Conservation (phyloP, 2,888 invertebrate species). For the Diarsia rubi region DNA sequence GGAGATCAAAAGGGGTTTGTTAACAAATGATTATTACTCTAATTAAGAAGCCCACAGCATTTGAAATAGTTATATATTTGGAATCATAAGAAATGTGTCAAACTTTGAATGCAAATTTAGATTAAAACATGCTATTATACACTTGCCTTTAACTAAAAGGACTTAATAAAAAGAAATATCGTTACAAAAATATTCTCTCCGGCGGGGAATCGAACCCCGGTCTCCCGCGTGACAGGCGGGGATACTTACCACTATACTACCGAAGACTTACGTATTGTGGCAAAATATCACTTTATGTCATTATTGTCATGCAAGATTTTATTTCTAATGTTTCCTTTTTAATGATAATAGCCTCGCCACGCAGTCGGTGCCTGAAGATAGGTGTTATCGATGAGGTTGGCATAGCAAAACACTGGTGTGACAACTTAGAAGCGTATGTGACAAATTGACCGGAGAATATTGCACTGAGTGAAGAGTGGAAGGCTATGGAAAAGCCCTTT, state of each 20-base stretch:
- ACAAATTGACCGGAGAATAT: too few relatives aligned
- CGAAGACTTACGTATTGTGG: constrained; percentile 75
- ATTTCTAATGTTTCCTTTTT: too few relatives aligned
- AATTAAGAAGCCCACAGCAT: background rate
- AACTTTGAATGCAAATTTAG: background rate
- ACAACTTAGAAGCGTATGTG: too few relatives aligned
- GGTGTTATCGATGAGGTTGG: too few relatives aligned
- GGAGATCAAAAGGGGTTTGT: constrained; percentile 17
- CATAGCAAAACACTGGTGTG: too few relatives aligned
- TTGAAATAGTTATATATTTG: too few relatives aligned
- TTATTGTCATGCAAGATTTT: background rate
- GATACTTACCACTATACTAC: constrained; percentile 91
- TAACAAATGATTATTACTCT: background rate
- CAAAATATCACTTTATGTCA: constrained; percentile 1
- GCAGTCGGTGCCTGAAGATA: too few relatives aligned
- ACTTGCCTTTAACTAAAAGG: background rate
- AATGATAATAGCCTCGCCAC: background rate
- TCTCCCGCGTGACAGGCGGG: constrained; percentile 91
- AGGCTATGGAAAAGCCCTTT: too few relatives aligned
- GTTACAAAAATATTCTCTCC: constrained; percentile 76
- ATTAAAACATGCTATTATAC: background rate
- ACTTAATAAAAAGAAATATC: background rate
- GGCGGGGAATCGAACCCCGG: constrained; percentile 91
- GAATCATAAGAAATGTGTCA: background rate
- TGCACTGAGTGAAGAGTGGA: too few relatives aligned